Evolutionary conservation across 1,140 invertebrate species (phyloP), one percentile per base, ranked within the genome.

Genomic region (Antheraea mylitta): DNA sequence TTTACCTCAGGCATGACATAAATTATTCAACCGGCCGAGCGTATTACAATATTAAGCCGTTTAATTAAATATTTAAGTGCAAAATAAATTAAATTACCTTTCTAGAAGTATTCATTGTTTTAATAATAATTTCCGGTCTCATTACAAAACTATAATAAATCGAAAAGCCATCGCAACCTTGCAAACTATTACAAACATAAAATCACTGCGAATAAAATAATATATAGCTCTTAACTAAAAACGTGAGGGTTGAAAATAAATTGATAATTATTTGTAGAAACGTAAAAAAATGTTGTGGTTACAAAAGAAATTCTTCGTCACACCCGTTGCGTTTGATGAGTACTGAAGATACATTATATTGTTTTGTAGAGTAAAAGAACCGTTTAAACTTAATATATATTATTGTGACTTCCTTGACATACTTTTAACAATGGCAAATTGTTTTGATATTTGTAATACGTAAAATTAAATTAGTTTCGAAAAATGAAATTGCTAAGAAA

Each of bases 271-370:
- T 16, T 53, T 53, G 6, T 2, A 16, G 45, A n/a, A 16, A 53
- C 9, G 45, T 53, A 53, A 53, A 53, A 16, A 16, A 53, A 53
- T 11, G 45, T 53, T 53, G 9, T 53, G 9, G 13, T 53, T 53
- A 53, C 45, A 53, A 53, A 53, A 53, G 45, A 53, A 53, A 53
- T 53, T 53, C 45, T 53, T 53, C 45, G 45, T 53, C 45, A 53
- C 45, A 53, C 9, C 45, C 10, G 45, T n/a, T n/a, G 45, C 45
- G 2, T 13, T 53, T 53, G 45, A 53, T 53, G 45, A 53, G 7
- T 16, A 16, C 11, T 53, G 45, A 53, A 53, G 45, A 53, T 53
- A 53, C 7, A n/a, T 4, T 42, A 42, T 53, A 16, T 53, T 53
- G 45, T 53, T 53, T 13, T 53, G 13, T 53, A 13, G 45, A 53